Evolutionary conservation across 1,140 invertebrate species (phyloP).

Genomic region (Trachymyrmex septentrionalis): DNA sequence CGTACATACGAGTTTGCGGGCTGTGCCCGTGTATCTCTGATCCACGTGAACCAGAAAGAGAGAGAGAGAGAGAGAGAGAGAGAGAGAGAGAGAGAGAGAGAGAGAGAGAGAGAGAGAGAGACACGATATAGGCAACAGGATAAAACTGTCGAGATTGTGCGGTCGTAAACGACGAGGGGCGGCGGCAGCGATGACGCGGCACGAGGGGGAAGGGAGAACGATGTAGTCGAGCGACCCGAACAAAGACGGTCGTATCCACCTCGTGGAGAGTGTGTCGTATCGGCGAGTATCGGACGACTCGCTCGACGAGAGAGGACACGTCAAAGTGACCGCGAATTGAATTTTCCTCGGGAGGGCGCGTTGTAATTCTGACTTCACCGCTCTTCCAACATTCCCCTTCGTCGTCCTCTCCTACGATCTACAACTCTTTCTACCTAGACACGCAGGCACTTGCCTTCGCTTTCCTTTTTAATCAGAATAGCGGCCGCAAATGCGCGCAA

Average conservation of each 20-base stretch:
- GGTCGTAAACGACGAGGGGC: constrained; percentile 36
- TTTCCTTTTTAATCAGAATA: constrained; percentile 34
- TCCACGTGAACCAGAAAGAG: constrained; percentile 49
- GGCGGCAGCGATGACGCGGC: constrained; percentile 19
- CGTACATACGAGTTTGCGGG: constrained; percentile 72
- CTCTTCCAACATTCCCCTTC: background rate
- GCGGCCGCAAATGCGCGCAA: constrained; percentile 9
- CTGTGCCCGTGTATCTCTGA: constrained; percentile 53
- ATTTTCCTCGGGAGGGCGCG: constrained; percentile 73
- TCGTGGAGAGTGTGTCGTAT: constrained; percentile 70
- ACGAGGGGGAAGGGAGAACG: constrained; percentile 22
- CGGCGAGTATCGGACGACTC: constrained; percentile 71
- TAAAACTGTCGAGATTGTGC: constrained; percentile 65
- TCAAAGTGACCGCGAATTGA: constrained; percentile 81
- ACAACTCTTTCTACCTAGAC: constrained; percentile 8
- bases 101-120: background rate
- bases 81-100: background rate
- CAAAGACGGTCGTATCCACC: constrained; percentile 66
- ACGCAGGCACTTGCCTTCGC: background rate
- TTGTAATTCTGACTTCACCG: constrained; percentile 65
- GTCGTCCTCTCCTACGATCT: background rate
- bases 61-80: too few relatives aligned
- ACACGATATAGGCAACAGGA: constrained; percentile 55
- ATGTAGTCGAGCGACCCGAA: constrained; percentile 46
- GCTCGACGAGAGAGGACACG: constrained; percentile 70